A percentile compares a stretch with the other conserved stretches of the same genome.
These are phyloP conservation scores for Typhlomys cinereus DNA, from an alignment of 2,113 vertebrate genomes.

Conservation along the genomic window DNA sequence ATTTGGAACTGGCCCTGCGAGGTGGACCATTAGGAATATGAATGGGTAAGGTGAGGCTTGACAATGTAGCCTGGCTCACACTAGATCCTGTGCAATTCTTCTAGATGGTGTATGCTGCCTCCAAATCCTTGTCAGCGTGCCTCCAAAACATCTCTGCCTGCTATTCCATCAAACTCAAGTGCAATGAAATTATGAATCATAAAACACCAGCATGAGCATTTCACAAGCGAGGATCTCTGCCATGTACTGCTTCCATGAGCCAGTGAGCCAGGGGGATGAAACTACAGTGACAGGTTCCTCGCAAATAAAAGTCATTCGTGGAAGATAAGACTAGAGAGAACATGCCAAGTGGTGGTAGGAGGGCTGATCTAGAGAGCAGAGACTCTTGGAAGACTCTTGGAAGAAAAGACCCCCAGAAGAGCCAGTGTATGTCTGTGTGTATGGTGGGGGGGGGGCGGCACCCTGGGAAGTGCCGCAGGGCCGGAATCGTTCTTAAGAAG, in stretches of 20 bases:
- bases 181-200: slow-evolving; percentile 59
- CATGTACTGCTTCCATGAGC: slow-evolving; percentile 24
- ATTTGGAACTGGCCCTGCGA: slow-evolving; percentile 2
- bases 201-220: slow-evolving; percentile 45
- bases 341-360: slow-evolving; percentile 16
- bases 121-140: neutral
- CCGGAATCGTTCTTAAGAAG: neutral
- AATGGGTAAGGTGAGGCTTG: neutral
- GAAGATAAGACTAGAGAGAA: neutral
- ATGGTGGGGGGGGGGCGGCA: neutral
- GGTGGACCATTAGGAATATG: slow-evolving; percentile 9
- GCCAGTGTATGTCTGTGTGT: too few species aligned
- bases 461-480: neutral
- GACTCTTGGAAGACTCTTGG: neutral
- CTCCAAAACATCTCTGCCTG: slow-evolving; percentile 51
- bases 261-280: slow-evolving; percentile 48
- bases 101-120: neutral
- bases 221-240: slow-evolving; percentile 40
- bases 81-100: slow-evolving; percentile 11
- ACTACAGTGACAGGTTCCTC: neutral
- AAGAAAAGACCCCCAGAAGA: neutral
- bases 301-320: slow-evolving; percentile 56
- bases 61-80: slow-evolving; percentile 29
- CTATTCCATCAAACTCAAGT: slow-evolving; percentile 34
- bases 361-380: slow-evolving; percentile 24